Base-by-base conservation (phyloP, 2,888 invertebrate genomes). In the Netelia fuscicornis region DNA sequence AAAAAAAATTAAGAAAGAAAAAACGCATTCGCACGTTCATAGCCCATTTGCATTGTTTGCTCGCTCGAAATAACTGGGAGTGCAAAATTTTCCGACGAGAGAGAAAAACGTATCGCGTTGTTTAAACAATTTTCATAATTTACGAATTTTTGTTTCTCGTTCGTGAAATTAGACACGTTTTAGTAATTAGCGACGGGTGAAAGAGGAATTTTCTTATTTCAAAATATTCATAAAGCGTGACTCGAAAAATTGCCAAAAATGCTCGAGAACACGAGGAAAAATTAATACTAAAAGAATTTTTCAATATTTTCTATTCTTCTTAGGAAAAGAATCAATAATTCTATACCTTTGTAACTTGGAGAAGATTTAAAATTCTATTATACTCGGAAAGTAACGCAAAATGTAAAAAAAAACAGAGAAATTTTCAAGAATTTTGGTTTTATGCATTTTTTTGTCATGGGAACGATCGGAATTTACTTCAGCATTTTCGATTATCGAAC, bases 31-130 rank as follows among this genome's bases (percentile, higher is more conserved):
- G 23, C 37, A 72, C 71, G 42, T 42, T 20, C 13, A 8, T 54
- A 80, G 67, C 54, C 60, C 70, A 42, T 71, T 48, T 54, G 44
- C 79, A 82, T 75, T 85, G 79, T 80, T 82, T 42, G 17, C 58
- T 68, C 81, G 67, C 80, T 80, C 71, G 86, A 87, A 85, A 88
- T 86, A 86, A 79, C 74, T 83, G 86, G 84, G 37, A n/a, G 23
- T 11, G 64, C 71, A 17, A 62, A 52, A 48, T 37, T 6, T 23
- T 42, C 48, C 60, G 3, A 17, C 20, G 2, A 30, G 17, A 56
- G 2, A 30, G 10, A 37, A 30, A 54, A 56, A 48, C 70, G 54
- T 60, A 17, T 48, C 48, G 3, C 13, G 13, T 2, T 48, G 2
- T 48, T 48, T 11, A 13, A 48, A 48, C 2, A 3, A 48, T 60